Base-by-base conservation (phyloP, 2,113 vertebrate genomes). In the Sylvietta virens region DNA sequence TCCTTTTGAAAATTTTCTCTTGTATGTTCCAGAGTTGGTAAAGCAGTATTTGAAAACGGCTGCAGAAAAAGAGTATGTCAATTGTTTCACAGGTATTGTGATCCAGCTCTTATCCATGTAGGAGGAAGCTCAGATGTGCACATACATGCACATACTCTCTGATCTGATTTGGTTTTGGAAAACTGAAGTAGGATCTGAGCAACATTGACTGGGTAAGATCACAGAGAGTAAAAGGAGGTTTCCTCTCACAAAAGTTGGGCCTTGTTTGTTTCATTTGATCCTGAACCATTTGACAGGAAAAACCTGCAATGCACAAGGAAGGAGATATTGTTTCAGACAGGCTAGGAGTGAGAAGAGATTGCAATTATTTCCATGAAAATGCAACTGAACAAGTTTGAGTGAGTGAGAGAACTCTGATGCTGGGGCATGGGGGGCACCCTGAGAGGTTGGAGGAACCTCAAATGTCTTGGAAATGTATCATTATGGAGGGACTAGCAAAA, bases 1-100 rank as follows among this genome's bases (percentile, higher is more conserved):
- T 72, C 8, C 3, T 81, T 93, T 94, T 71, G 81, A 84, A 86
- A 94, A 83, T 86, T 91, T 84, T 80, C 35, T 85, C 13, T 57
- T 45, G 14, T 60, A 50, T 83, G 70, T 81, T 88, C n/a, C 42
- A 17, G n/a, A 37, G 24, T 3, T 88, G 12, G 18, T 82, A 61
- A 67, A 61, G 37, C 44, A 51, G 57, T 28, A 74, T 94, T 81
- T 93, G 50, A 90, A 97, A 97, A 45, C 9, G 19, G 15, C 30
- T 88, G 33, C 66, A 73, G 51, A 87, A 83, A 79, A 88, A 37
- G 6, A 66, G 8, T 62, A n/a, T 57, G 19, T 83, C 65, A 30
- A 3, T 81, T 93, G 6, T 31, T 84, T 83, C 88, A 58, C 23
- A 58, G 30, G 17, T 57, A 40, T 3, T 60, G 13, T 57, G 1